Evolutionary conservation across 2,797 vertebrate genomes (phyloP), one percentile per base, ranked within the genome.

Genomic region (Poeciliopsis paucimaculata): DNA sequence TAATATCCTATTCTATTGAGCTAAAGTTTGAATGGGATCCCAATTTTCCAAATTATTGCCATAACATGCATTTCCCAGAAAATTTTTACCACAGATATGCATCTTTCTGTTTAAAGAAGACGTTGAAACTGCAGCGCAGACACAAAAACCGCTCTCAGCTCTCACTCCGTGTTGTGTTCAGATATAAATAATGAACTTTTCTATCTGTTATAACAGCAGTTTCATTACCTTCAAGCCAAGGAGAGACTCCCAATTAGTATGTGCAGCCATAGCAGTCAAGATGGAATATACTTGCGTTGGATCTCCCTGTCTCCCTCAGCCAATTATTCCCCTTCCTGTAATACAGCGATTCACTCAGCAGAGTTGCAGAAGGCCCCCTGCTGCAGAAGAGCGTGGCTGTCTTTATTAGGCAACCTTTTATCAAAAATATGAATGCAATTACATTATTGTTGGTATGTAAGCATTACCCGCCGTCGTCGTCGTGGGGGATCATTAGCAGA

Each of bases 221-320:
- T 93, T 91, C 91, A 91, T 91, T 93, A 92, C 90, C 92, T 92
- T 84, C 86, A 88, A 91, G 82, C 89, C 90, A 84, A 86, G 84
- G 88, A 93, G 85, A 94, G 82, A 80, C 47, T 28, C 46, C 93
- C 92, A 94, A 95, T 95, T 94, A 95, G 92, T 88, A 87, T 92
- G 91, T 88, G 89, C 88, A 86, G 91, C 90, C 91, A 86, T 84
- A 80, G 87, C 89, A 79, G 85, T 72, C 73, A 60, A 86, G 88
- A 87, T 90, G 85, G 80, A 90, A 86, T 77, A 80, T 60, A 83
- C 88, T 85, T 55, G 77, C 88, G 72, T 36, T 74, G 87, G 89
- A 82, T 88, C 86, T 80, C 84, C 89, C 82, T 11, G 75, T 81
- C 85, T 91, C 90, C 91, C 87, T 79, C 64, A 83, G 89, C 90